These are phyloP conservation scores for Pedionomus torquatus DNA, from an alignment of 2,113 vertebrate species.

Conservation along the genomic window DNA sequence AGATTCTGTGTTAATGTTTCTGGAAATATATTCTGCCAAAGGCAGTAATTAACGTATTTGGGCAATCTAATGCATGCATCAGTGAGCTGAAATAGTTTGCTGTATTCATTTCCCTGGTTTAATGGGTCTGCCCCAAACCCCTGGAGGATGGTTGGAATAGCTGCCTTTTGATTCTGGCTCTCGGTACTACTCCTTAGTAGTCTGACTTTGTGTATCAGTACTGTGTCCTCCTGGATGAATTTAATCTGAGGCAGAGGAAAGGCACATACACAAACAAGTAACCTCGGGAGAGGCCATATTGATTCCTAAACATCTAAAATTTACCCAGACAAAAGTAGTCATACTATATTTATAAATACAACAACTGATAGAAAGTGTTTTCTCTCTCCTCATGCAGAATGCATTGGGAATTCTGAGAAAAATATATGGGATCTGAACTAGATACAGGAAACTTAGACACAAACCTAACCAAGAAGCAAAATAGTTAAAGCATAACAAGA, in stretches of 20 bases:
- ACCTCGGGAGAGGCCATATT: neutral
- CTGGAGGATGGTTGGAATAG: neutral
- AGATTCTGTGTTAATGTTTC: constrained; percentile 22
- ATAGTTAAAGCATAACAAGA: neutral
- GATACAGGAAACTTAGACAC: neutral
- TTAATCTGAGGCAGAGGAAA: neutral
- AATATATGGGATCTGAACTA: neutral
- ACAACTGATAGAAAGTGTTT: neutral
- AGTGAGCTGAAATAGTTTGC: neutral
- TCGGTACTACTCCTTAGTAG: neutral
- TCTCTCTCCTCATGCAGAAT: neutral
- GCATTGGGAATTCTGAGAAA: neutral
- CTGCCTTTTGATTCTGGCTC: neutral
- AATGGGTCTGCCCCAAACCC: neutral
- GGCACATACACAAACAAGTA: neutral
- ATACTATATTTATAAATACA: neutral
- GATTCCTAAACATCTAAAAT: neutral
- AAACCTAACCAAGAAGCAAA: neutral
- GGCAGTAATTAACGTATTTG: constrained; percentile 16
- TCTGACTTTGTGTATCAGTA: neutral
- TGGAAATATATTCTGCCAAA: constrained; percentile 32
- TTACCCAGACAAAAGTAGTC: neutral
- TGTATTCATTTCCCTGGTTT: neutral
- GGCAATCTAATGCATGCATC: neutral
- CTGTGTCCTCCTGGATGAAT: neutral